Evolutionary conservation across 2,797 vertebrate genomes (phyloP).

Genomic region (Hybognathus amarus): DNA sequence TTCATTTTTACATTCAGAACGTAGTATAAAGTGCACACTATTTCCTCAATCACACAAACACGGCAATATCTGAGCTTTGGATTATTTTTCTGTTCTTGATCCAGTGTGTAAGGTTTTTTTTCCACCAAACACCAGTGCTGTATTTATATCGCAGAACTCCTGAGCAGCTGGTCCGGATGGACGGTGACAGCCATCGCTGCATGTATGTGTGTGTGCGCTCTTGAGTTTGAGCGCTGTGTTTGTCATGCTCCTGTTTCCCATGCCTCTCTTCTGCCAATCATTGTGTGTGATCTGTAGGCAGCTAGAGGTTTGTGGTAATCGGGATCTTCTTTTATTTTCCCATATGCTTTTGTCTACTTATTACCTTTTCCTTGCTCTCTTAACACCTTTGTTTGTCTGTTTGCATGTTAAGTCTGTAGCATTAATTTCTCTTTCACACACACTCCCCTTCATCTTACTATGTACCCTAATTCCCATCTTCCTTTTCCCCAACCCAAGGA

Average conservation of each 20-base stretch:
- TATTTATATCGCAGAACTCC: constrained; percentile 33
- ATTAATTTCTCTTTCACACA: constrained; percentile 30
- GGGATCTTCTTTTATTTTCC: constrained; percentile 77
- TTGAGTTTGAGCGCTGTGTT: constrained; percentile 60
- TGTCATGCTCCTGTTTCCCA: constrained; percentile 75
- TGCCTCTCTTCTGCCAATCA: constrained; percentile 90
- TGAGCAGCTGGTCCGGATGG: constrained; percentile 12
- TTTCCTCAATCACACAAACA: neutral
- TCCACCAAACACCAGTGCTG: constrained; percentile 19
- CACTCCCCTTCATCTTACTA: constrained; percentile 25
- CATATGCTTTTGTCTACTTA: constrained; percentile 67
- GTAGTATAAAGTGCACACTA: neutral
- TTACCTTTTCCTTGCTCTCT: constrained; percentile 60
- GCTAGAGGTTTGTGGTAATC: constrained; percentile 90
- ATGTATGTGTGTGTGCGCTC: constrained; percentile 25
- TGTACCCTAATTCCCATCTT: constrained; percentile 31
- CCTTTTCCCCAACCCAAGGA: constrained; percentile 53
- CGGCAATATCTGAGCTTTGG: neutral
- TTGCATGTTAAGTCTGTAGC: constrained; percentile 54
- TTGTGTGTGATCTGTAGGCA: constrained; percentile 96
- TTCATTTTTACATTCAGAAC: neutral
- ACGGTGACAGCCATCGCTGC: constrained; percentile 43
- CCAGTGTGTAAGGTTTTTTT: constrained; percentile 6
- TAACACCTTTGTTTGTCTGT: constrained; percentile 44
- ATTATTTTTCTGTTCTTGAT: constrained; percentile 29